Percentiles rank a stretch among this genome's conserved stretches.
Conservation (phyloP, 2,113 vertebrate genomes). For the Clarias gariepinus region DNA sequence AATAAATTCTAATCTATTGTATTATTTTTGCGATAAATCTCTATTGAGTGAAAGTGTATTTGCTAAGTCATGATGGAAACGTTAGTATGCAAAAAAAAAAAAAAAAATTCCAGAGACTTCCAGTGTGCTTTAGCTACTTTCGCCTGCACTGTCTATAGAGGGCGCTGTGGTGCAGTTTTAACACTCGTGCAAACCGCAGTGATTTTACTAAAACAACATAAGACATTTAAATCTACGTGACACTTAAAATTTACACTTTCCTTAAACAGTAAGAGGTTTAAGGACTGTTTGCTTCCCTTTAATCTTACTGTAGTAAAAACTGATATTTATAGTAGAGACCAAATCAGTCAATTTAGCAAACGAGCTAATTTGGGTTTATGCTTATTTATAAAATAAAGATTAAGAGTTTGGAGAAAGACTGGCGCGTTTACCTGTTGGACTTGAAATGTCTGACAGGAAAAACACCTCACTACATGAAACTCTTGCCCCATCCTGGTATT, state of each 20-base stretch:
- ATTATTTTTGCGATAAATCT: neutral
- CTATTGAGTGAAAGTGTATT: neutral
- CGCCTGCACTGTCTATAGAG: neutral
- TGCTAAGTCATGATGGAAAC: neutral
- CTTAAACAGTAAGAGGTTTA: too few species aligned
- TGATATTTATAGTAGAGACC: neutral
- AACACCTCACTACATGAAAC: slow-evolving; percentile 62
- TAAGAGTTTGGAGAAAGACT: too few species aligned
- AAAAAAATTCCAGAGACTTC: neutral
- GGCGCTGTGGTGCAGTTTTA: neutral
- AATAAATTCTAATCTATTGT: neutral
- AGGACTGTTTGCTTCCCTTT: too few species aligned
- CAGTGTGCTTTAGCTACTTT: neutral
- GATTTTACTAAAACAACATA: neutral
- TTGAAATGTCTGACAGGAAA: slow-evolving; percentile 61
- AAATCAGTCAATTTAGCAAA: neutral
- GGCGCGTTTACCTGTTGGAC: slow-evolving; percentile 58
- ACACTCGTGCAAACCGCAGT: neutral
- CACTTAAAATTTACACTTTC: neutral
- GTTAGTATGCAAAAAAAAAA: neutral
- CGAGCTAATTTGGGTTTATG: neutral
- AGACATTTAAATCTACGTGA: neutral
- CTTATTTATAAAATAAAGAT: neutral
- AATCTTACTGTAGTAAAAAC: neutral
- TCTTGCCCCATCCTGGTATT: slow-evolving; percentile 57